A percentile compares a stretch with the other conserved stretches of the same genome.
phyloP scores from a whole-genome alignment of 2,888 invertebrate genomes.

The Anthrax anthrax region DNA sequence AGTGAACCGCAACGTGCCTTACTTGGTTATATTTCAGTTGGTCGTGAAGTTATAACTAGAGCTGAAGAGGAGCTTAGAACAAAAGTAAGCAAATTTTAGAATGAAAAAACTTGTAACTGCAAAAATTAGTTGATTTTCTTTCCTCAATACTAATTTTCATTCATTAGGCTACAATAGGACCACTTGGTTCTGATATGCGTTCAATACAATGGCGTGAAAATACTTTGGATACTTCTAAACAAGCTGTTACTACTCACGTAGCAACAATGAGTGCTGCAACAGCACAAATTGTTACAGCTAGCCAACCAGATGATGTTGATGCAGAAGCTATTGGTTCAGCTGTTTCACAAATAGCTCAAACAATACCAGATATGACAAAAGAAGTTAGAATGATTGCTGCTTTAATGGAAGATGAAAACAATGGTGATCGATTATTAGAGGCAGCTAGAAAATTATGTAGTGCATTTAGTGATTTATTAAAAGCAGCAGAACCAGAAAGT shows the following conservation, averaged over 20 bases:
- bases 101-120: neutral
- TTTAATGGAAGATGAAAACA: slow-evolving; percentile 74
- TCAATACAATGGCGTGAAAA: slow-evolving; percentile 90
- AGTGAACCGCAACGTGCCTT: slow-evolving; percentile 88
- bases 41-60: slow-evolving; percentile 73
- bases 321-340: slow-evolving; percentile 94
- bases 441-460: slow-evolving; percentile 84
- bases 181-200: slow-evolving; percentile 68
- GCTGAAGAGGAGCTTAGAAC: slow-evolving; percentile 65
- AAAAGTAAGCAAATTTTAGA: slow-evolving; percentile 25
- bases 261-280: slow-evolving; percentile 99
- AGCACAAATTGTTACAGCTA: slow-evolving; percentile 89
- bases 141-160: neutral
- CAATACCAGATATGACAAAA: slow-evolving; percentile 89
- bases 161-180: slow-evolving; percentile 42
- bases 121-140: neutral
- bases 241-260: slow-evolving; percentile 91
- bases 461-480: slow-evolving; percentile 88
- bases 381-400: slow-evolving; percentile 73
- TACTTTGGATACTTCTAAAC: slow-evolving; percentile 85
- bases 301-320: slow-evolving; percentile 81
- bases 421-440: slow-evolving; percentile 73
- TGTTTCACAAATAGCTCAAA: slow-evolving; percentile 91
- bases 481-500: slow-evolving; percentile 89
- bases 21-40: slow-evolving; percentile 76